Evolutionary conservation across 2,797 vertebrate species (phyloP), one percentile per base, ranked within the genome.

Genomic region (Ctenosaura bakeri): DNA sequence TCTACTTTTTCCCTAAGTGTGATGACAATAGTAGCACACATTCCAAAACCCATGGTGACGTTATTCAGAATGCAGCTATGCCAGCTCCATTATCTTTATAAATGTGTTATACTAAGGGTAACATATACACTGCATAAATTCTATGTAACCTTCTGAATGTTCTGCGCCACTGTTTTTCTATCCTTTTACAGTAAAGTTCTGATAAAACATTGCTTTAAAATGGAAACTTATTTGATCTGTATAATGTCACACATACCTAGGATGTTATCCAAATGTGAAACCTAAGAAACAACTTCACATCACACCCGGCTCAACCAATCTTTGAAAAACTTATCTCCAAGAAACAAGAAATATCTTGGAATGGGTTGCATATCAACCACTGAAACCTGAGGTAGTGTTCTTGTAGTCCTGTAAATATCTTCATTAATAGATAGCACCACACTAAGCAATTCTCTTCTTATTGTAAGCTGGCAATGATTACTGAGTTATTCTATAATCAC

Each of bases 161-260:
- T 0, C 35, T 73, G 90, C 90, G 80, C 83, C 73, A 73, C 91
- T 90, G 76, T 89, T 94, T 92, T 94, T 22, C 0, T 79, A 87
- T 89, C 91, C 92, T 89, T 93, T 91, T 88, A 80, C 78, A 83
- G 86, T 38, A 35, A 32, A 89, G 71, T 13, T 1, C 85, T 93
- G 91, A 92, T 95, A 92, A 94, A 96, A 93, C 9, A 94, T 62
- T 88, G 94, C 94, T 96, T 92, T 94, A 94, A 96, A 96, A 96
- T 94, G 89, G 92, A 96, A 96, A 92, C 94, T 94, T 95, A 92
- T 94, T 96, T 94, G 93, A 91, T 94, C 93, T 84, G 50, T 66
- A 94, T 94, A 95, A 96, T 94, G 95, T 94, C 94, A 94, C 32
- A 89, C 95, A 96, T 95, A 94, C 93, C 89, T 96, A 86, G 74